Conservation (phyloP, 2,797 vertebrate species). For the Tolypeutes matacus region DNA sequence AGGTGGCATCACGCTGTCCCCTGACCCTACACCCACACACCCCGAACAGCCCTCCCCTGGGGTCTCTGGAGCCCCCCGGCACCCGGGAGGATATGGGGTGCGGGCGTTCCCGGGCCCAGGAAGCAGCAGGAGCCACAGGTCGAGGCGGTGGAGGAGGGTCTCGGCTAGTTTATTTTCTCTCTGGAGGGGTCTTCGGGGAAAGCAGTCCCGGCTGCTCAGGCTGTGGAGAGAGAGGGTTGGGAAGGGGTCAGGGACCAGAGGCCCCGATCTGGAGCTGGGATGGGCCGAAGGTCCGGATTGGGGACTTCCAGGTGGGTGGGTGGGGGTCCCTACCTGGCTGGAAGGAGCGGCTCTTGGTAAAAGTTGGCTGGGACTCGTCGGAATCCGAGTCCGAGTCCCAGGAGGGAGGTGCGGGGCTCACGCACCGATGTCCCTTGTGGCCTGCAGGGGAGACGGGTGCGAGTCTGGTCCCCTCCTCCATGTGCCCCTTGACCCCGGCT, state of each 20-base stretch:
- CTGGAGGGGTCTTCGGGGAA: slow-evolving; percentile 71
- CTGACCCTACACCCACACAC: background rate
- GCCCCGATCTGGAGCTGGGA: background rate
- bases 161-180: slow-evolving; percentile 82
- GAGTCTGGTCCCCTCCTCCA: background rate
- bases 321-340: slow-evolving; percentile 25
- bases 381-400: slow-evolving; percentile 73
- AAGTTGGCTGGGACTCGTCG: background rate
- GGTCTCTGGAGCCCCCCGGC: background rate
- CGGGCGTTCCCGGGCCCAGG: background rate
- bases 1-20: background rate
- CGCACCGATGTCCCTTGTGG: slow-evolving; percentile 45
- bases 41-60: background rate
- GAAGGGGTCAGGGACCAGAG: background rate
- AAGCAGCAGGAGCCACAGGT: slow-evolving; percentile 8
- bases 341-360: slow-evolving; percentile 64
- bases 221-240: slow-evolving; percentile 63
- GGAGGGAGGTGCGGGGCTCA: slow-evolving; percentile 38
- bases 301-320: background rate
- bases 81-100: background rate
- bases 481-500: background rate
- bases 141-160: slow-evolving; percentile 23
- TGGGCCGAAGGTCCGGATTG: background rate
- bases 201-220: slow-evolving; percentile 78
- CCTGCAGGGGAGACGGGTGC: slow-evolving; percentile 55